Base-by-base conservation (phyloP, 2,888 invertebrate genomes). In the Eristalis tenax region DNA sequence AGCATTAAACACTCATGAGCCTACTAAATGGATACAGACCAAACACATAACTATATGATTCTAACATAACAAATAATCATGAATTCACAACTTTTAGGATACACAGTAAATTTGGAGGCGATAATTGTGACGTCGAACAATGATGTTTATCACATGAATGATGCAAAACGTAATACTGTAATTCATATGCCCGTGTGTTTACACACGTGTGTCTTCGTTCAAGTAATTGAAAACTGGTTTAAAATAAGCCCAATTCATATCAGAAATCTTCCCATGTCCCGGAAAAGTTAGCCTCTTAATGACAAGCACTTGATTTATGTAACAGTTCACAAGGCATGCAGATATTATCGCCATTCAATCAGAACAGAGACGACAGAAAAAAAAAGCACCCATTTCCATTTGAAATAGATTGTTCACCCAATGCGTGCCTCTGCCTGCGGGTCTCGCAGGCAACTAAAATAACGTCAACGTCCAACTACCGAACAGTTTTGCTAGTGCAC, bases 311-410 rank as follows among this genome's bases (percentile, higher is more conserved):
- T 81, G 75, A 81, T 81, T 81, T 81, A 81, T 81, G 74, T 28
- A 28, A 26, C 18, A 26, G 40, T 61, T 43, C 38, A 40, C 32
- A 28, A 59, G 61, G 71, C 73, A 43, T 63, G n/a, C 63, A 32
- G 57, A 35, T 69, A 64, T 38, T 73, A 69, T 81, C 81, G 63
- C 28, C 38, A 77, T 69, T 77, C 63, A 69, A 85, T 81, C 81
- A 69, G 40, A 43, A 28, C 38, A 22, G 50, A 75, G 75, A 75
- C 57, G 56, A 66, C 65, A 40, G 63, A 65, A 84, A 66, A 79
- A 79, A 66, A 40, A 61, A 63, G 35, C 61, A 56, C 68, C 56
- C 69, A 77, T 85, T 81, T 85, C 69, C 85, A 81, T 85, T 69
- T 73, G 38, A 64, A 56, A 50, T 56, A 75, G 28, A 59, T 22